phyloP scores from a whole-genome alignment of 2,888 invertebrate species.

The Deroplatys truncata region DNA sequence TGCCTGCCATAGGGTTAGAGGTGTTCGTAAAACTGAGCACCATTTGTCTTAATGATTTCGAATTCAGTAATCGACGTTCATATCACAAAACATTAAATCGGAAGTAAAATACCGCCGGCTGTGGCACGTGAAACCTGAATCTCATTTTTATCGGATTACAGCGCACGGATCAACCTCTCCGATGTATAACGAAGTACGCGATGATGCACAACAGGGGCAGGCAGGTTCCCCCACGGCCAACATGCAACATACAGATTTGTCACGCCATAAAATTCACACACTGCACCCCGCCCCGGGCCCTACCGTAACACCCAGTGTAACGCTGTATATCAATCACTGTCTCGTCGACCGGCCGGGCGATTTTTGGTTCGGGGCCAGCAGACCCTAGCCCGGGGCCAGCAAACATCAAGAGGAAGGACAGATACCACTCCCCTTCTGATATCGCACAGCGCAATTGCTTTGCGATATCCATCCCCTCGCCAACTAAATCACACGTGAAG shows the following conservation, averaged over 20 bases:
- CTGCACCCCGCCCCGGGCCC: not conserved
- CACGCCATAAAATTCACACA: slow-evolving; percentile 28
- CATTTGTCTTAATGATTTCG: not conserved
- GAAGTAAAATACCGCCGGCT: not conserved
- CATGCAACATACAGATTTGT: slow-evolving; percentile 27
- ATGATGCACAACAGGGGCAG: not conserved
- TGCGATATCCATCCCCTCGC: not conserved
- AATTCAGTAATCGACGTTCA: not conserved
- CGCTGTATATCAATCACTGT: slow-evolving; percentile 5
- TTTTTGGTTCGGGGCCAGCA: not conserved
- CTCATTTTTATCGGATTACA: not conserved
- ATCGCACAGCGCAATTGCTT: not conserved
- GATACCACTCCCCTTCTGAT: not conserved
- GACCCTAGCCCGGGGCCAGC: not conserved
- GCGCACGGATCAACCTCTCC: not conserved
- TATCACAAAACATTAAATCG: not conserved
- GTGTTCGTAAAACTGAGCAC: not conserved
- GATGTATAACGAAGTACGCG: not conserved
- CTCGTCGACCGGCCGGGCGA: not conserved
- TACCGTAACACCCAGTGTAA: not conserved
- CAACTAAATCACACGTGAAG: not conserved
- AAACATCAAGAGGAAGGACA: not conserved
- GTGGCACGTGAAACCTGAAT: not conserved
- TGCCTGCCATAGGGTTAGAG: not conserved
- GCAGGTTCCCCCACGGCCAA: not conserved